These are phyloP conservation scores for Garrulus glandarius DNA, from an alignment of 2,797 vertebrate species.

Conservation along the genomic window DNA sequence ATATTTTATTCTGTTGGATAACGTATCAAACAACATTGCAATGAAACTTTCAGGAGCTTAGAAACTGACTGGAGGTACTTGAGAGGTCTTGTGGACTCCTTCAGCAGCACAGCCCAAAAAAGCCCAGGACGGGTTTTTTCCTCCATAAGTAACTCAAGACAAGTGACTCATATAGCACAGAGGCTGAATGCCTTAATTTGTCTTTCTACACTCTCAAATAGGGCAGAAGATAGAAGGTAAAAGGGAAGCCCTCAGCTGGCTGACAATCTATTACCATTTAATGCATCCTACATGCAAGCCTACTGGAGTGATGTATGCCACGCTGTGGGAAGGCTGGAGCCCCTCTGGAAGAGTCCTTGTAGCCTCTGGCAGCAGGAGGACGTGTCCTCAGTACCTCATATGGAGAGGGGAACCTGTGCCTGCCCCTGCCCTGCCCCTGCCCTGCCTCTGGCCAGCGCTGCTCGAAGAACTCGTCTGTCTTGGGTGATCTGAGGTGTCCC, in stretches of 20 bases:
- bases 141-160: neutral
- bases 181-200: neutral
- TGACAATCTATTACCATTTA: neutral
- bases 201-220: neutral
- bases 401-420: neutral
- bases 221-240: neutral
- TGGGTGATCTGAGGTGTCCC: accelerated
- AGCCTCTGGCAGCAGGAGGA: neutral
- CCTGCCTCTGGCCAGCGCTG: neutral
- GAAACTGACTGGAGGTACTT: constrained; percentile 31
- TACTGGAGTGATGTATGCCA: accelerated
- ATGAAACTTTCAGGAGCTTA: constrained; percentile 47
- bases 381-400: accelerated
- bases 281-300: accelerated
- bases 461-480: accelerated
- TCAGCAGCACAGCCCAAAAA: neutral
- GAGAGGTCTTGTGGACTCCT: neutral
- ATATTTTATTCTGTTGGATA: constrained; percentile 67
- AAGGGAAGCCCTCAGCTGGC: neutral
- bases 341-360: accelerated
- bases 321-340: neutral
- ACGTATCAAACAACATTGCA: constrained; percentile 40
- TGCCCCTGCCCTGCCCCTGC: neutral
- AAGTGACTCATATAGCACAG: neutral
- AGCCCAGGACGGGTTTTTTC: neutral